Conservation (phyloP, 1,140 invertebrate genomes). For the Venturia canescens region DNA sequence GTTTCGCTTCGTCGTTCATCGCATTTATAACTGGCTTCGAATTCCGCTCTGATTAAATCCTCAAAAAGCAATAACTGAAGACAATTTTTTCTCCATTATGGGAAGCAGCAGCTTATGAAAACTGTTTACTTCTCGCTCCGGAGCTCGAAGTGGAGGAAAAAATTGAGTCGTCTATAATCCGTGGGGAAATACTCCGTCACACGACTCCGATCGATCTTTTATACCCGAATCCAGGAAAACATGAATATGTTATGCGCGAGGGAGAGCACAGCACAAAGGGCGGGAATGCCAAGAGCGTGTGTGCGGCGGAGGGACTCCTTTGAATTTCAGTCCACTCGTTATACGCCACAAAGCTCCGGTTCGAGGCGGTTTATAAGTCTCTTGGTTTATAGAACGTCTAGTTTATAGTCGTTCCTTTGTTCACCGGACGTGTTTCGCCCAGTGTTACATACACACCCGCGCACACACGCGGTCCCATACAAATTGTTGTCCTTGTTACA, state of each 20-base stretch:
- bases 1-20: no score
- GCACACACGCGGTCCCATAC: background rate
- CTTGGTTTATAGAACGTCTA: background rate
- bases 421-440: background rate
- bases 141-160: no score
- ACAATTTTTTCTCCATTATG: no score
- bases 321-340: background rate
- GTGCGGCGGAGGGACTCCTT: background rate
- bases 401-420: conserved; percentile 9
- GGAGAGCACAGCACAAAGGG: background rate
- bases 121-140: no score
- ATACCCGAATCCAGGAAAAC: no score
- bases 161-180: no score
- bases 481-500: conserved; percentile 2
- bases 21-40: no score
- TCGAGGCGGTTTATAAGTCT: background rate
- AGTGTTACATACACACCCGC: background rate
- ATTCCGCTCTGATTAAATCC: no score
- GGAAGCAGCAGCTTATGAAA: no score
- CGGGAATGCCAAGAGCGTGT: background rate
- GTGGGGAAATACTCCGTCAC: no score
- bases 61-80: no score
- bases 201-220: no score
- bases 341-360: background rate
- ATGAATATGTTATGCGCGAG: background rate